phyloP scores from a whole-genome alignment of 2,797 vertebrate genomes.

The Epinephelus awoara region DNA sequence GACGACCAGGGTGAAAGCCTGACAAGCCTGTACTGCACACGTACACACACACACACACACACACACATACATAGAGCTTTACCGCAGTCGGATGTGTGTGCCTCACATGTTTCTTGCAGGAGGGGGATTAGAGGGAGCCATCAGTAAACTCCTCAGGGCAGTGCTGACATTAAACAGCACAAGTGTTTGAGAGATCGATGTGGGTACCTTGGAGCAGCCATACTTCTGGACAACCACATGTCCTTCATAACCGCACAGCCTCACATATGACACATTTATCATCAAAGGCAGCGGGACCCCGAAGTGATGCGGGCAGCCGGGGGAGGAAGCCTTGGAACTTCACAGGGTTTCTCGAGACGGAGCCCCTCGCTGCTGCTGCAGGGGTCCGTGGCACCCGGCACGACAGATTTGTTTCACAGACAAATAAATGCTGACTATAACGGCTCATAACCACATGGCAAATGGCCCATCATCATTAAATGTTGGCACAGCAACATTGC shows the following conservation, averaged over 20 bases:
- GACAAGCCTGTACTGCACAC: slow-evolving; percentile 47
- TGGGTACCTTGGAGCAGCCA: slow-evolving; percentile 69
- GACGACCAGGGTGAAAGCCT: slow-evolving; percentile 69
- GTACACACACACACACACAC: slow-evolving; percentile 23
- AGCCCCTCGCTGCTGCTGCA: slow-evolving; percentile 43
- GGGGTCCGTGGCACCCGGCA: slow-evolving; percentile 34
- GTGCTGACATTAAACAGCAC: slow-evolving; percentile 83
- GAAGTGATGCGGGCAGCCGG: slow-evolving; percentile 32
- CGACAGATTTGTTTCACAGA: slow-evolving; percentile 59
- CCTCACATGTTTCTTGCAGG: slow-evolving; percentile 62
- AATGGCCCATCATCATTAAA: slow-evolving; percentile 75
- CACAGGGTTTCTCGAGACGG: slow-evolving; percentile 50
- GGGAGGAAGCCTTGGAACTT: slow-evolving; percentile 59
- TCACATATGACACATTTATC: slow-evolving; percentile 71
- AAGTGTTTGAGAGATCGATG: slow-evolving; percentile 82
- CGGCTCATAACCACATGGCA: slow-evolving; percentile 58
- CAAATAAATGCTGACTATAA: slow-evolving; percentile 70
- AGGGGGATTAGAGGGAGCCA: slow-evolving; percentile 74
- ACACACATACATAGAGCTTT: slow-evolving; percentile 31
- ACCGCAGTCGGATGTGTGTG: slow-evolving; percentile 34
- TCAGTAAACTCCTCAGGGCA: slow-evolving; percentile 77
- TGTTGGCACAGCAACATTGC: slow-evolving; percentile 59
- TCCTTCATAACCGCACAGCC: slow-evolving; percentile 68
- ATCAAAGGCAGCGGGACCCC: slow-evolving; percentile 61
- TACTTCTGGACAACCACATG: slow-evolving; percentile 67